phyloP scores from a whole-genome alignment of 2,888 invertebrate genomes.

The Sarcophaga variegata region DNA sequence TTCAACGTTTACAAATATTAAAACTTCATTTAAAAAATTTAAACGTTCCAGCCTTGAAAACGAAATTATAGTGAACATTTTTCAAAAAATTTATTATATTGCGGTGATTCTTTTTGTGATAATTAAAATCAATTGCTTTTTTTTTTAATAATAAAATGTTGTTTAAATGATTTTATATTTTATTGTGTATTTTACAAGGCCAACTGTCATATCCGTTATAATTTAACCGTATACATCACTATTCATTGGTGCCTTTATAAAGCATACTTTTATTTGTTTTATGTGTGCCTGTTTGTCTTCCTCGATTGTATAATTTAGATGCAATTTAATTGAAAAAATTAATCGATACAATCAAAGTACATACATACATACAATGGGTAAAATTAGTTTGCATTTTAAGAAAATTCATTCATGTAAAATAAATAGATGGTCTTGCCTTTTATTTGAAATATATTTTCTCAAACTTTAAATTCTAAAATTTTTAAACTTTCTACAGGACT shows the following conservation, averaged over 20 bases:
- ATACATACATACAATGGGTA: neutral
- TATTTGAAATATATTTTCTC: too few relatives aligned
- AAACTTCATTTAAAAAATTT: too few relatives aligned
- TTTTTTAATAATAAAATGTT: conserved; percentile 2
- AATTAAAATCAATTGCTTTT: conserved; percentile 18
- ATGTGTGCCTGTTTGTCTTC: conserved; percentile 36
- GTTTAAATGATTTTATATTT: neutral
- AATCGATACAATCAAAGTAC: conserved; percentile 11
- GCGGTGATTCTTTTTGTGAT: neutral
- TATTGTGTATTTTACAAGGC: conserved; percentile 52
- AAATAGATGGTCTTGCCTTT: too few relatives aligned
- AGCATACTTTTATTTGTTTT: conserved; percentile 9
- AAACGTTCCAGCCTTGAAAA: too few relatives aligned
- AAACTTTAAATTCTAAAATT: too few relatives aligned
- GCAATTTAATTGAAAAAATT: conserved; percentile 49
- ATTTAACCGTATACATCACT: conserved; percentile 35
- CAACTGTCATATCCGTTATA: conserved; percentile 63
- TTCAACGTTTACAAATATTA: too few relatives aligned
- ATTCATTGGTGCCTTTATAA: conserved; percentile 1
- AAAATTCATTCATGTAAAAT: too few relatives aligned
- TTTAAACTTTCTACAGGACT: neutral
- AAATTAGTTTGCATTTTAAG: neutral
- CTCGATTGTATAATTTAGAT: conserved; percentile 49
- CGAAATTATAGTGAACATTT: too few relatives aligned
- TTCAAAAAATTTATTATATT: too few relatives aligned